Evolutionary conservation across 2,888 invertebrate species (phyloP), one percentile per base, ranked within the genome.

Genomic region (Eudemis profundana): DNA sequence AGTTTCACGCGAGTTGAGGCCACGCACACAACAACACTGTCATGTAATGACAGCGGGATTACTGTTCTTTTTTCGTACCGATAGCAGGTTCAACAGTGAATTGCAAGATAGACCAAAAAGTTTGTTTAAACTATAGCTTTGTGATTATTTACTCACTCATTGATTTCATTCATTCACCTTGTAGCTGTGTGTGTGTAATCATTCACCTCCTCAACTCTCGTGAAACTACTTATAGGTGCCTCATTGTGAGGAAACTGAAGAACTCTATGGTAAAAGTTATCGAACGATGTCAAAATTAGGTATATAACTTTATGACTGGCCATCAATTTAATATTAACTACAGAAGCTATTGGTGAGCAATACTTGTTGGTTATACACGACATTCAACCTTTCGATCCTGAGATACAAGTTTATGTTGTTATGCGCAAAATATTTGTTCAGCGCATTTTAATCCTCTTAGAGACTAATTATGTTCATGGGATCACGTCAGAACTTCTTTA

Each of bases 231-330:
- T n/a, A n/a, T n/a, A n/a, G n/a, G n/a, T n/a, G n/a, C 49, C 49
- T 56, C 56, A 80, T 83, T 86, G 78, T 76, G 74, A 75, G 79
- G 82, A 84, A 82, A 40, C 36, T 14, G n/a, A 17, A 21, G 21
- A 81, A 84, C 83, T 80, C 81, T 74, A 85, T 83, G 77, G 75
- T 69, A 74, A 38, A 53, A 65, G 70, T 74, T 62, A 27, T 19
- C 29, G 27, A 29, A n/a, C 42, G 71, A 67, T 69, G 56, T 46
- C 21, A 21, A 33, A 61, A 66, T n/a, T n/a, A n/a, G n/a, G 40
- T 54, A 73, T 74, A 36, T 66, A 82, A 82, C 81, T 86, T 81
- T 74, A 81, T 85, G 83, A 79, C 72, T 81, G 72, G 85, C 85
- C 84, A 88, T 87, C 86, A 87, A 65, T 46, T 59, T 53, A 29